Conservation (phyloP, 2,113 vertebrate species). For the Isichthys henryi region DNA sequence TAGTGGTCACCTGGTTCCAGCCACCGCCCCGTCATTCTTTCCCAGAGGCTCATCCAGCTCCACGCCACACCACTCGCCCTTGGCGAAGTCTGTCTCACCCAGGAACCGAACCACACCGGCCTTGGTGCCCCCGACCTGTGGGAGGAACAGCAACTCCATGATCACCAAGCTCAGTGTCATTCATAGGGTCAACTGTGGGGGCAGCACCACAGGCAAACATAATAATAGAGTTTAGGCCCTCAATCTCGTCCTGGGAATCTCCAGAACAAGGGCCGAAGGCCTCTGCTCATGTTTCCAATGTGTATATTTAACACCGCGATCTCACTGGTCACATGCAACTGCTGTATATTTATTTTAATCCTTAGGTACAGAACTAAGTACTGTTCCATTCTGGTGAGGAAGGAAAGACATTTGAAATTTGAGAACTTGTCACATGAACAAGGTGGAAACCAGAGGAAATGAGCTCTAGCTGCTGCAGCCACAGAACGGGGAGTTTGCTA, state of each 20-base stretch:
- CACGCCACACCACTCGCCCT: conserved; percentile 97
- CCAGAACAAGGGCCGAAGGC: background rate
- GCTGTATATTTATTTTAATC: background rate
- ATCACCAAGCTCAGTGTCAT: conserved; percentile 22
- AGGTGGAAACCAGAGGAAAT: background rate
- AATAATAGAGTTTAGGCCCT: background rate
- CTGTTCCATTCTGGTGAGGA: background rate
- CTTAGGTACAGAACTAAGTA: background rate
- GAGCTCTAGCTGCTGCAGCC: background rate
- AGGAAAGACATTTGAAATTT: background rate
- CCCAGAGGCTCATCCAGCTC: conserved; percentile 93
- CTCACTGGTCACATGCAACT: background rate
- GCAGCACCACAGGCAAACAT: background rate
- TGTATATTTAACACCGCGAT: background rate
- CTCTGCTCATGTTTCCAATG: background rate
- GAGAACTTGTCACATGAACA: background rate
- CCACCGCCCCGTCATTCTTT: conserved; percentile 95
- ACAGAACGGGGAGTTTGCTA: background rate
- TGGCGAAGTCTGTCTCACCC: conserved; percentile 96
- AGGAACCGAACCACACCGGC: conserved; percentile 93
- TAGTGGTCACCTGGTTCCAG: conserved; percentile 81
- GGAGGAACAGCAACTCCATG: conserved; percentile 23
- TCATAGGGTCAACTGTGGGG: background rate
- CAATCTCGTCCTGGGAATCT: background rate
- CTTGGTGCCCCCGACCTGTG: conserved; percentile 89